Percentiles rank a stretch among this genome's conserved stretches.
phyloP scores from a whole-genome alignment of 2,888 invertebrate species.

The Zygaena filipendulae region DNA sequence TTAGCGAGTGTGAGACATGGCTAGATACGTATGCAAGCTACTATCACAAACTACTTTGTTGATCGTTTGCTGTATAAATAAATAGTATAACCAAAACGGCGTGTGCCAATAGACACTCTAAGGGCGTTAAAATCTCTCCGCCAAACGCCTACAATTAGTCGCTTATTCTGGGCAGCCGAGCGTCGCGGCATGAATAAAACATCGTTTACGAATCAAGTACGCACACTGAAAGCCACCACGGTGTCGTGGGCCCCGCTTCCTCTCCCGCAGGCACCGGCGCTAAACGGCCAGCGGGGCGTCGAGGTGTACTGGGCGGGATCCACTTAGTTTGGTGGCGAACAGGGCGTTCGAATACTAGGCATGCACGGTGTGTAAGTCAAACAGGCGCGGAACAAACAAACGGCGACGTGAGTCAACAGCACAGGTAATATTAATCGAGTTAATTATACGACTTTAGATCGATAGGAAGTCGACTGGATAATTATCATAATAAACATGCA shows the following conservation, averaged over 20 bases:
- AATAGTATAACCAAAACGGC: too few relatives aligned
- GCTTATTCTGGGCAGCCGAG: conserved; percentile 48
- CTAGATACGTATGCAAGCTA: too few relatives aligned
- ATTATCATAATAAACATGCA: too few relatives aligned
- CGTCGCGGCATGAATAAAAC: conserved; percentile 60
- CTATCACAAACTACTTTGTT: too few relatives aligned
- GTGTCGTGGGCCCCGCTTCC: too few relatives aligned
- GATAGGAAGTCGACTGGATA: too few relatives aligned
- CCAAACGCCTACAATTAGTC: conserved; percentile 57
- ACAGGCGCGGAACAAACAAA: conserved; percentile 17
- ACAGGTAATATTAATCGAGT: conserved; percentile 39
- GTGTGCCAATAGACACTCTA: conserved; percentile 24
- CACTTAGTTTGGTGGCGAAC: neutral
- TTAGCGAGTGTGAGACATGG: too few relatives aligned
- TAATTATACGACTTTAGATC: too few relatives aligned
- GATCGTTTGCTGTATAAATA: too few relatives aligned
- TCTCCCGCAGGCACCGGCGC: conserved; percentile 11
- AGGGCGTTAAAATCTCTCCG: conserved; percentile 33
- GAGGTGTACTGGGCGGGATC: conserved; percentile 9
- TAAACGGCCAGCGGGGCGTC: conserved; percentile 10
- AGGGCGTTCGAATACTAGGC: too few relatives aligned
- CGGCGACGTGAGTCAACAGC: conserved; percentile 34
- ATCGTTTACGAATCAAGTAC: conserved; percentile 45
- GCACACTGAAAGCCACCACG: too few relatives aligned
- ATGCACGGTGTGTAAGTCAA: conserved; percentile 14